Base-by-base conservation (phyloP, 1,140 invertebrate species). In the Solenopsis invicta region DNA sequence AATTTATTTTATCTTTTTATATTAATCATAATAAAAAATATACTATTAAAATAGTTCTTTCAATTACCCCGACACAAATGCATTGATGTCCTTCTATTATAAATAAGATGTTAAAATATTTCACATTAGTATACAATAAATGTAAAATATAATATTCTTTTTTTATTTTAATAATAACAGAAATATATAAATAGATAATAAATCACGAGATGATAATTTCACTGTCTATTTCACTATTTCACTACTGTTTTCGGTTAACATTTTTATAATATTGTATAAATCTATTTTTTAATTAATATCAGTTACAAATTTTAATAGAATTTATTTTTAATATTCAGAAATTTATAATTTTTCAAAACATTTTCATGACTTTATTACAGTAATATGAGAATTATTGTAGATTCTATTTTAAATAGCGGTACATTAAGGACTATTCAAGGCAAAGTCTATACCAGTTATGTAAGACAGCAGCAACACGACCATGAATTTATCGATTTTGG, bases 401-500 rank as follows among this genome's bases (percentile, higher is more conserved):
- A 74, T 54, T 66, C 12, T 50, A 41, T 41, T 50, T 74, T 37
- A 59, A 18, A 81, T 12, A 16, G 76, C 61, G 59, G 56, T 50
- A 85, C 76, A 81, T 87, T 87, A 92, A 93, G 88, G 87, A 93
- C 89, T 78, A 64, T 34, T 34, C 81, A 86, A 88, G 89, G 91
- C 86, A 93, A 90, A 74, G 88, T 93, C 91, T 91, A 66, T 67
- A 85, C 52, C 16, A 66, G 48, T 93, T 92, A 92, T 52, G 67
- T 93, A 93, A 93, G 50, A 12, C 45, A 86, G 59, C 56, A 86
- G 77, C 50, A 87, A 56, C 48, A 76, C 62, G 92, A 59, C 89
- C 90, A 87, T 92, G 90, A 92, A 92, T 92, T 91, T 92, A 92
- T 93, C 87, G 92, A 93, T 92, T 85, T 84, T n/a, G n/a, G n/a